These are phyloP conservation scores for Oxygymnocypris stewartii DNA, from an alignment of 2,113 vertebrate genomes.

Conservation along the genomic window DNA sequence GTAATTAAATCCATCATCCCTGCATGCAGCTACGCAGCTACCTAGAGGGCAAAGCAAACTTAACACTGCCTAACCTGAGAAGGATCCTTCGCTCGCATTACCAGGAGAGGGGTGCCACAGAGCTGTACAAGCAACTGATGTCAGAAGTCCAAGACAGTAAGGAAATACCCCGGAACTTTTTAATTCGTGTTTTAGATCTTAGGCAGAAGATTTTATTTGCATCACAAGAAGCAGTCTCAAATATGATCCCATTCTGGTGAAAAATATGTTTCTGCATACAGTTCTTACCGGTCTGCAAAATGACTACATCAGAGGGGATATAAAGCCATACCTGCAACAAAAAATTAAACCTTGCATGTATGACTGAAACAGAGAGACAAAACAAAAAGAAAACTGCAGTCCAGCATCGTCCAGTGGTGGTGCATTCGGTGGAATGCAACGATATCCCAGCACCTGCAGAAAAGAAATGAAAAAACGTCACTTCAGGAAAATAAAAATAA, in stretches of 20 bases:
- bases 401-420: background rate
- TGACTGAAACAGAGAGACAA: background rate
- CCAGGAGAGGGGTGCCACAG: conserved; percentile 30
- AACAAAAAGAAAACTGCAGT: background rate
- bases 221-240: conserved; percentile 11
- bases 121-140: conserved; percentile 32
- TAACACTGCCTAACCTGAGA: conserved; percentile 31
- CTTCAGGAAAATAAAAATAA: too few relatives aligned
- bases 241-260: conserved; percentile 28
- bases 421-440: too few relatives aligned
- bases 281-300: conserved; percentile 3
- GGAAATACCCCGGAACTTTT: conserved; percentile 28
- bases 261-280: conserved; percentile 37
- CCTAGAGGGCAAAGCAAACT: conserved; percentile 34
- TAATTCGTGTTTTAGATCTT: conserved; percentile 16
- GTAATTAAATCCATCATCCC: background rate
- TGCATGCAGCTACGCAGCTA: conserved; percentile 19
- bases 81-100: conserved; percentile 28
- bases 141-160: conserved; percentile 26
- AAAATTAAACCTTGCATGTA: background rate
- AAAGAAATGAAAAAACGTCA: too few relatives aligned
- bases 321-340: background rate
- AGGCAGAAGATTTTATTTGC: conserved; percentile 30
- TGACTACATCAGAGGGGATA: background rate
- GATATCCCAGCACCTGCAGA: too few relatives aligned